Evolutionary conservation across 2,888 invertebrate species (phyloP).

Genomic region (Terebella lapidaria): DNA sequence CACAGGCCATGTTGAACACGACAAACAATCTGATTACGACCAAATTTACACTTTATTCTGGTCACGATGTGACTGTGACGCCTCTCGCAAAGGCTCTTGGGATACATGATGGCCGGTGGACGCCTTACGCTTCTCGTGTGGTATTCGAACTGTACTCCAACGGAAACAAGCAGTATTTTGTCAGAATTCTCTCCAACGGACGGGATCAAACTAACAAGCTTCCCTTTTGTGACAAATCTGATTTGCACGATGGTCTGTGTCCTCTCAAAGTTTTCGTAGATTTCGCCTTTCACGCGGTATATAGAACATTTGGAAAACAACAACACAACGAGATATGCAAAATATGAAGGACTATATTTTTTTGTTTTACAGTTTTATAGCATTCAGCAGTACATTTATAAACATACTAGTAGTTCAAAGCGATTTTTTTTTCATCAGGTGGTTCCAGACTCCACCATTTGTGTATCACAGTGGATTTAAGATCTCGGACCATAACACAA

Average conservation of each 20-base stretch:
- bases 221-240: constrained; percentile 1
- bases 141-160: constrained; percentile 68
- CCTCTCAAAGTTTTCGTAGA: neutral
- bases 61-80: constrained; percentile 85
- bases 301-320: neutral
- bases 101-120: constrained; percentile 60
- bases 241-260: constrained; percentile 1
- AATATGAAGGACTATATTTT: too few species aligned
- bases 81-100: constrained; percentile 78
- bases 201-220: neutral
- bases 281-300: neutral
- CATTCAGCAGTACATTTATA: too few species aligned
- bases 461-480: too few species aligned
- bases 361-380: too few species aligned
- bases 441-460: too few species aligned
- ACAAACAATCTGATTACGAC: neutral
- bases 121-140: constrained; percentile 80
- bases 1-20: constrained; percentile 39
- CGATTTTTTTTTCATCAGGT: too few species aligned
- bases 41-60: constrained; percentile 71
- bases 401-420: too few species aligned
- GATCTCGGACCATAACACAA: too few species aligned
- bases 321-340: neutral
- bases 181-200: constrained; percentile 5
- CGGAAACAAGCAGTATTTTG: neutral